These are phyloP conservation scores for Caenorhabditis japonica DNA, from an alignment of 2,888 invertebrate species.

Conservation along the genomic window DNA sequence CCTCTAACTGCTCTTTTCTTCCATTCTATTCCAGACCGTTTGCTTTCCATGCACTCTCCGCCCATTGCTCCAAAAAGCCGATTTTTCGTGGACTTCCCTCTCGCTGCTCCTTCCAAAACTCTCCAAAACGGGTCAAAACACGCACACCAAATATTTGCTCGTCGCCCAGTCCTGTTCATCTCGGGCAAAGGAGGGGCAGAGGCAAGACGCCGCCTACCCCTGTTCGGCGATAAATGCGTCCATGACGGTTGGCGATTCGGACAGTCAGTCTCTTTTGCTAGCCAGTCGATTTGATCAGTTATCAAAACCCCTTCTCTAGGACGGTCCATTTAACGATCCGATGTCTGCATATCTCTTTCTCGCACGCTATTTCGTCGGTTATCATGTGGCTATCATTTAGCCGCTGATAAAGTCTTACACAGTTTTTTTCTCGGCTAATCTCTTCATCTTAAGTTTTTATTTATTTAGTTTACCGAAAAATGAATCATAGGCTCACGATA, in stretches of 20 bases:
- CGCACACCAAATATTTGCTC: constrained; percentile 54
- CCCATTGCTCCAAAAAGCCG: constrained; percentile 34
- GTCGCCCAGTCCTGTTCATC: constrained; percentile 39
- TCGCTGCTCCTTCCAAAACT: constrained; percentile 22
- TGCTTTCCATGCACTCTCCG: constrained; percentile 37
- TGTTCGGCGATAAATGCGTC: constrained; percentile 15
- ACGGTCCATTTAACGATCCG: neutral
- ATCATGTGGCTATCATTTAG: neutral
- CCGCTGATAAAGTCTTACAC: too few species aligned
- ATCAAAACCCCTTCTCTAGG: too few species aligned
- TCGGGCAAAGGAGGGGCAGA: constrained; percentile 9
- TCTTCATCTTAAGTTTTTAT: too few species aligned
- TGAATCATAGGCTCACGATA: too few species aligned
- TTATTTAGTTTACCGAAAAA: too few species aligned
- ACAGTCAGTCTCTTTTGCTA: constrained; percentile 19
- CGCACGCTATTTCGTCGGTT: neutral
- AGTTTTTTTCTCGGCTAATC: too few species aligned
- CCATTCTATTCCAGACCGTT: constrained; percentile 12
- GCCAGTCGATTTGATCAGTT: constrained; percentile 25
- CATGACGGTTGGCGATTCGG: constrained; percentile 15
- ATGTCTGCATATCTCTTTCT: constrained; percentile 5
- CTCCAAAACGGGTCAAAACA: constrained; percentile 54
- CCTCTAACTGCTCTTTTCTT: too few species aligned
- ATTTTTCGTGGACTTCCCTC: constrained; percentile 4
- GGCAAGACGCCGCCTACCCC: constrained; percentile 14